Base-by-base conservation (phyloP, 2,797 vertebrate genomes). In the Myotis planiceps region DNA sequence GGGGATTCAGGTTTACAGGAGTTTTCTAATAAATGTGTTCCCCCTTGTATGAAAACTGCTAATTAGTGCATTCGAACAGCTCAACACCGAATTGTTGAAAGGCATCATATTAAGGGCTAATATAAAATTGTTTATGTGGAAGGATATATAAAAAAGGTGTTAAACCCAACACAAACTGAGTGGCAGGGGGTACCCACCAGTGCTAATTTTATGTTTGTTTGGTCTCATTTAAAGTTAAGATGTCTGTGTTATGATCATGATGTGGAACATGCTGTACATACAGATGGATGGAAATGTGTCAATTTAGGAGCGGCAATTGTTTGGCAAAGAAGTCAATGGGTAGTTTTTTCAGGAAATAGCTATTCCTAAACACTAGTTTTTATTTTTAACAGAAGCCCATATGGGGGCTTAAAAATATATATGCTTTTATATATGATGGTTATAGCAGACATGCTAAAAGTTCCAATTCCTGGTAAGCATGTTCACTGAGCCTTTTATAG, bases 151-250 rank as follows among this genome's bases (percentile, higher is more conserved):
- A 98, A 98, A 97, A 98, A 97, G 97, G 98, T 98, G 98, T 98
- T 98, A 99, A 98, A 98, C 96, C 96, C 97, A 97, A 94, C 90
- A 98, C 97, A 98, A 98, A 98, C 96, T 97, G 97, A 98, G 95
- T 98, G 97, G 97, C 97, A 98, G 95, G 96, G 96, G 96, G 97
- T 97, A 98, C 93, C 97, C 97, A 97, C 94, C 96, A 98, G 98
- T 97, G 98, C 94, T 98, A 98, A 99, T 98, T 98, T 99, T 98
- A 98, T 98, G 98, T 98, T 98, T 98, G 97, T 98, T 98, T 98
- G 98, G 66, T 98, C 96, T 98, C 97, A 96, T 98, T 98, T 98
- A 97, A 98, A 98, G 97, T 98, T 98, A 97, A 98, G 98, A 98
- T 98, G 97, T 81, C 96, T 96, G 97, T 98, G 94, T 98, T 98